phyloP scores from a whole-genome alignment of 1,140 invertebrate species.

The Caenorhabditis elegans region DNA sequence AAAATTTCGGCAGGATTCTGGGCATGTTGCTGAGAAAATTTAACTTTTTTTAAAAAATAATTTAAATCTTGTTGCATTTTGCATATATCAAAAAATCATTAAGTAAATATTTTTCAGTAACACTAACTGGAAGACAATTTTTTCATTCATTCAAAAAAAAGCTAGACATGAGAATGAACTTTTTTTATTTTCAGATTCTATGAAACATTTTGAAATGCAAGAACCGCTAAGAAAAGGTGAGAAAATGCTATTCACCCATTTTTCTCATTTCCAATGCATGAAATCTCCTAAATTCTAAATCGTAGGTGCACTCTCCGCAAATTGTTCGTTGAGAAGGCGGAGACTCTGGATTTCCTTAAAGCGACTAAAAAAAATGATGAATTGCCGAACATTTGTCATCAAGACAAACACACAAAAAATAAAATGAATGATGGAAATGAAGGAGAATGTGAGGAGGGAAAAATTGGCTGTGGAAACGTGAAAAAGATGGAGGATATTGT shows the following conservation, averaged over 20 bases:
- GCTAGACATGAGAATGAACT: neutral
- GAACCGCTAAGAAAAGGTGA: neutral
- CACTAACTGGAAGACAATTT: neutral
- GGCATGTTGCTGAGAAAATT: too few species aligned
- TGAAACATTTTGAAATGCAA: neutral
- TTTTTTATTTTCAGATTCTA: neutral
- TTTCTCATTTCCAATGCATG: constrained; percentile 12
- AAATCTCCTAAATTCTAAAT: constrained; percentile 23
- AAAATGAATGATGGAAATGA: constrained; percentile 20
- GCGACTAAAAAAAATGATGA: constrained; percentile 11
- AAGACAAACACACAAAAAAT: constrained; percentile 9
- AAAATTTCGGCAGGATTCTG: too few species aligned
- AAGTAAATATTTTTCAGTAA: too few species aligned
- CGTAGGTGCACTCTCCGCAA: neutral
- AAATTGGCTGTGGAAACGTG: neutral
- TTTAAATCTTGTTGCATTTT: too few species aligned
- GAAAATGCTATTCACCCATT: neutral
- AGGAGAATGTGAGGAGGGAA: neutral
- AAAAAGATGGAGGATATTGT: neutral
- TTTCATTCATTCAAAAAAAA: neutral
- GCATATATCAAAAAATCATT: too few species aligned
- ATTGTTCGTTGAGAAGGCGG: neutral
- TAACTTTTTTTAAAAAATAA: too few species aligned
- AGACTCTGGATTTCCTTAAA: neutral
- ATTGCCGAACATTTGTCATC: neutral